Evolutionary conservation across 2,113 vertebrate species (phyloP), one percentile per base, ranked within the genome.

Genomic region (Uria aalge): DNA sequence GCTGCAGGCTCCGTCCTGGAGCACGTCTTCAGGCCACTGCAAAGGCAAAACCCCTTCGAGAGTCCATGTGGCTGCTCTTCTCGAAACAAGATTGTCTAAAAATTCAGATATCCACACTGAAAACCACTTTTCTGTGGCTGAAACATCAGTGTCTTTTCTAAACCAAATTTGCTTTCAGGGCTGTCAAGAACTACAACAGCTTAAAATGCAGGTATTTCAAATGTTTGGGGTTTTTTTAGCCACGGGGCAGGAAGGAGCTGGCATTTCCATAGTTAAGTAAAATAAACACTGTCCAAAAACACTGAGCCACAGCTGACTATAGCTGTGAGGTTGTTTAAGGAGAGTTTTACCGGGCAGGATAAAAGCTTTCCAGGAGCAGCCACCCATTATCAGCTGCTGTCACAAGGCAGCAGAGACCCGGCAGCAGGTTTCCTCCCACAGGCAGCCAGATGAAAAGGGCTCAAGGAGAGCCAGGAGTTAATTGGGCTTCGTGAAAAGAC

Each of bases 401-500:
- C 2, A 74, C 4, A 41, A 62, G 36, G 62, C 48, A 79, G 56
- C 56, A 57, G 45, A 10, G 69, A 45, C 27, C 12, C 1, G 0
- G 5, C 38, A 41, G 26, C n/a, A 64, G 53, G 43, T 29, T 60
- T 80, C 48, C 48, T 60, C 71, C 60, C 50, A 29, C 22, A 45
- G 38, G 41, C 60, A 82, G 43, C 18, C 21, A 40, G 56, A 21
- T 6, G 56, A 67, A 78, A 78, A 75, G 5, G 30, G 45, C 32
- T 87, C 68, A 47, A 32, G 41, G 15, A 73, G 18, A 71, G 43
- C 8, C 78, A 78, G 2, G 3, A 68, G 23, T 59, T 38, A n/a
- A 67, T 2, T 32, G 9, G 41, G 22, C 79, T 80, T 43, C 0
- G 0, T 47, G 6, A 48, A 56, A 90, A 66, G 5, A 47, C 20